Base-by-base conservation (phyloP, 2,888 invertebrate genomes). In the Metellina segmentata region DNA sequence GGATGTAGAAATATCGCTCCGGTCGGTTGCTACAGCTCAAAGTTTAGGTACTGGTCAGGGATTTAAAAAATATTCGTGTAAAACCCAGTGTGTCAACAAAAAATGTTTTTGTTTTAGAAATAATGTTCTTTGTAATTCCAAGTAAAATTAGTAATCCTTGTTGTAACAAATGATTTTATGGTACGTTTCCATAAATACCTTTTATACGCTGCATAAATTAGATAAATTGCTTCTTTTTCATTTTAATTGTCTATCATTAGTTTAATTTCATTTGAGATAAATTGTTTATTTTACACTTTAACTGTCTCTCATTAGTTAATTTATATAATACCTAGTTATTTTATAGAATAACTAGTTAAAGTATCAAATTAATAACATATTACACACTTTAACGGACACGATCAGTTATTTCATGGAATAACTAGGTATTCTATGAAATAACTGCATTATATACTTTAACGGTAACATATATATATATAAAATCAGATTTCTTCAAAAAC, bases 11-110 rank as follows among this genome's bases (percentile, higher is more conserved):
- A 89, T 83, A 89, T 89, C 89, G 78, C 83, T 83, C 89, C 83
- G 89, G 83, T 89, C 89, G 89, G 89, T 89, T 89, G 78, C 89
- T 89, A 89, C 83, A 89, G 83, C 83, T 83, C 83, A 89, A 89
- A 89, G 89, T 89, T 89, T 89, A 89, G 83, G 82, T 78, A 78
- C 83, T 83, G 89, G 89, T 89, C 78, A 83, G 89, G 89, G 82
- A 89, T 83, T 89, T 89, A 77, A 83, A 89, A 89, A 83, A 89
- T 83, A 71, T 83, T 89, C 89, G 83, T 89, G 89, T 83, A 89
- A 89, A 89, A 89, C 83, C 83, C 89, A 83, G 89, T 89, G 89
- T 89, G 70, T 89, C 77, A 82, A 89, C 89, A 89, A 89, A 89
- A 89, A 83, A 83, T 89, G 82, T 83, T 70, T 89, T 89, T 89